These are phyloP conservation scores for Tinamus guttatus DNA, from an alignment of 2,113 vertebrate genomes.

Conservation along the genomic window DNA sequence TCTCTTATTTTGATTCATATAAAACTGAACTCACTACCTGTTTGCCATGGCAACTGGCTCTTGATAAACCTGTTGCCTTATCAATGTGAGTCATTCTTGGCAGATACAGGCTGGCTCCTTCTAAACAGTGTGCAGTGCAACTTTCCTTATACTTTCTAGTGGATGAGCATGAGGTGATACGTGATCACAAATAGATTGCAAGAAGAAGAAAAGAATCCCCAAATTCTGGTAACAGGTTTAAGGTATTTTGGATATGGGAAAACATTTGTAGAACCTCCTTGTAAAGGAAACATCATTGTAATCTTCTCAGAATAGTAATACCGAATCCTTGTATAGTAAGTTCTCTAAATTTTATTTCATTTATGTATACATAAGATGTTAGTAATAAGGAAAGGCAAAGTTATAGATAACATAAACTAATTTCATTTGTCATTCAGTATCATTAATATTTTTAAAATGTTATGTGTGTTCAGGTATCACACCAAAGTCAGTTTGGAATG, in stretches of 20 bases:
- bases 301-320: background rate
- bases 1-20: background rate
- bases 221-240: slow-evolving; percentile 57
- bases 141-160: slow-evolving; percentile 9
- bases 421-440: background rate
- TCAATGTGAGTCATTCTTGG: slow-evolving; percentile 54
- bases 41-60: slow-evolving; percentile 66
- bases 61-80: slow-evolving; percentile 50
- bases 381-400: background rate
- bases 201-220: slow-evolving; percentile 66
- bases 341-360: background rate
- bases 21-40: slow-evolving; percentile 36
- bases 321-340: background rate
- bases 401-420: background rate
- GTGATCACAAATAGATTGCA: slow-evolving; percentile 35
- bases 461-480: background rate
- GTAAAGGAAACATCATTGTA: background rate
- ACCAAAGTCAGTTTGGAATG: background rate
- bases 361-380: background rate
- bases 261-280: background rate
- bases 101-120: slow-evolving; percentile 24
- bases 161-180: slow-evolving; percentile 25
- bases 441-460: background rate
- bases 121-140: background rate
- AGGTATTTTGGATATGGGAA: slow-evolving; percentile 31